phyloP scores from a whole-genome alignment of 92 coral and sea anemone genomes.

The Nematostella vectensis region DNA sequence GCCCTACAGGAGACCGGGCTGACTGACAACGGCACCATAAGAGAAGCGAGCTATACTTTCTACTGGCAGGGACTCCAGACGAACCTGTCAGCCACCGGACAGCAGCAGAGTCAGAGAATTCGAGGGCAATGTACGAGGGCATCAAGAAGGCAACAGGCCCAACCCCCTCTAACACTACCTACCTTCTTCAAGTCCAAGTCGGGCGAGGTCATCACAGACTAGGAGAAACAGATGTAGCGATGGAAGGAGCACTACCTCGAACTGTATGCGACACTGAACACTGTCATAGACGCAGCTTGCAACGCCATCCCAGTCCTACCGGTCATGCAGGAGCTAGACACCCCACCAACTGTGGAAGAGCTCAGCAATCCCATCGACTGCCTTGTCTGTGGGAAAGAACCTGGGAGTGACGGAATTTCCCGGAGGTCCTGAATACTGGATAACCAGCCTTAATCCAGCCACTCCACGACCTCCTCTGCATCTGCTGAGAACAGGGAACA shows the following conservation, averaged over 20 bases:
- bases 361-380: conserved; percentile 10
- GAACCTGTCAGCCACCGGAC: no score
- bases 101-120: conserved; percentile 7
- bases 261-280: conserved; percentile 17
- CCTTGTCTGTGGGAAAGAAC: background rate
- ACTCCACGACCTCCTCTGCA: no score
- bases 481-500: no score
- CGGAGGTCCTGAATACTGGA: conserved; percentile 21
- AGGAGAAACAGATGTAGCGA: conserved; percentile 31
- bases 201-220: conserved; percentile 19
- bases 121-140: conserved; percentile 32
- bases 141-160: conserved; percentile 33
- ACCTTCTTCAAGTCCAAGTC: conserved; percentile 20
- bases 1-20: conserved; percentile 44
- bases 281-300: conserved; percentile 1
- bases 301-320: conserved; percentile 5
- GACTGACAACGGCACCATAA: conserved; percentile 21
- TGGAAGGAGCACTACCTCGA: conserved; percentile 25
- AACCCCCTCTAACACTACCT: conserved; percentile 6
- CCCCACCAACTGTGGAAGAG: conserved; percentile 16
- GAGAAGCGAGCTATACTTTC: conserved; percentile 26
- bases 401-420: conserved; percentile 15
- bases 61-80: conserved; percentile 29
- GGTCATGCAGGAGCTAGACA: conserved; percentile 21
- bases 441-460: no score